Evolutionary conservation across 1,140 invertebrate genomes (phyloP).

Genomic region (Drosophila ironensis): DNA sequence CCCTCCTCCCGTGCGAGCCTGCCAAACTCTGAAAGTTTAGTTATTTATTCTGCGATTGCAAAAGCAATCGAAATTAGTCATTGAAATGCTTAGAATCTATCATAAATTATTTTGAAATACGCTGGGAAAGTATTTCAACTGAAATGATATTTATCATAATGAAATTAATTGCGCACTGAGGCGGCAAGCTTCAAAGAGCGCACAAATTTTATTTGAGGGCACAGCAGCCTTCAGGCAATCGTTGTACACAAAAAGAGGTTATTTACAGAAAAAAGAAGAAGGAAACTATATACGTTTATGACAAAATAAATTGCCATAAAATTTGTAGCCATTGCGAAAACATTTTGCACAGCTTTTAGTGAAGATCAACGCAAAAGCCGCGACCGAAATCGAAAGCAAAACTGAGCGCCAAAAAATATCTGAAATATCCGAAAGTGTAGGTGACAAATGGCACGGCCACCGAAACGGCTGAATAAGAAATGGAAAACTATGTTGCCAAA

Average conservation of each 20-base stretch:
- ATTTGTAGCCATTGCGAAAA: conserved; percentile 59
- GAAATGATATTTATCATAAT: conserved; percentile 52
- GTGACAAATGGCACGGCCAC: conserved; percentile 57
- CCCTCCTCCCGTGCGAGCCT: no score
- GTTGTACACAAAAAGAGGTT: conserved; percentile 21
- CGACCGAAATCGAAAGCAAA: conserved; percentile 34
- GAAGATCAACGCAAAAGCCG: conserved; percentile 18
- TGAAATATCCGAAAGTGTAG: conserved; percentile 56
- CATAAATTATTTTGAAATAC: no score
- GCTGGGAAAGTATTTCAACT: no score
- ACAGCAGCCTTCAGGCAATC: conserved; percentile 53
- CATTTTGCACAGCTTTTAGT: conserved; percentile 70
- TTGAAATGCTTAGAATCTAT: no score
- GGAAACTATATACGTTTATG: conserved; percentile 66
- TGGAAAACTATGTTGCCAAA: conserved; percentile 38
- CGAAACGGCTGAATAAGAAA: conserved; percentile 31
- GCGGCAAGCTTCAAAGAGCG: conserved; percentile 60
- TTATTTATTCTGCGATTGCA: no score
- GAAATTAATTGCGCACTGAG: conserved; percentile 59
- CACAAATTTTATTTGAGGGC: conserved; percentile 35
- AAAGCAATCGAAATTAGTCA: no score
- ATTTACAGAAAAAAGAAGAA: conserved; percentile 52
- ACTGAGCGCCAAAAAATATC: conserved; percentile 15
- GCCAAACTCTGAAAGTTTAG: conserved; percentile 40
- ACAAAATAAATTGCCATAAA: conserved; percentile 78